A percentile compares a stretch with the other conserved stretches of the same genome.
Evolutionary conservation across 2,888 invertebrate genomes (phyloP).

Genomic region (Unio delphinus): DNA sequence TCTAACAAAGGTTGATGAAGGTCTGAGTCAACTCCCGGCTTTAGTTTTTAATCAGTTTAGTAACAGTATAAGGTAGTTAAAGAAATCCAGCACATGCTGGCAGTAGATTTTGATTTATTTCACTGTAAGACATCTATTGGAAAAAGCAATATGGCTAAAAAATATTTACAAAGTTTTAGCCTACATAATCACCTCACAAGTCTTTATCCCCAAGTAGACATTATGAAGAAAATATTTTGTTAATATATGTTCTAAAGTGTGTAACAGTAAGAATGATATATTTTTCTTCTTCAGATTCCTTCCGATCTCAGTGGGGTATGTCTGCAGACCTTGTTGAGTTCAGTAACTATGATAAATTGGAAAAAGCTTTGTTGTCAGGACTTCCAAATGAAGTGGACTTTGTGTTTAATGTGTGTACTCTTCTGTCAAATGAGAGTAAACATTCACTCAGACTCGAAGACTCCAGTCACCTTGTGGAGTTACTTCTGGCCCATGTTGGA

Average conservation of each 20-base stretch:
- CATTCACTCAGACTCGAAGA: conserved; percentile 88
- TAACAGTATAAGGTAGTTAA: too few species aligned
- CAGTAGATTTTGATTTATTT: too few species aligned
- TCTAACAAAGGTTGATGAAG: too few species aligned
- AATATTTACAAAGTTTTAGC: too few species aligned
- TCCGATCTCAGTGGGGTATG: conserved; percentile 78
- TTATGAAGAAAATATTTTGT: not conserved
- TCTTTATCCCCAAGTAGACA: too few species aligned
- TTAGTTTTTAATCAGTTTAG: too few species aligned
- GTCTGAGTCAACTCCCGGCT: too few species aligned
- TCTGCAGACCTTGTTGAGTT: conserved; percentile 76
- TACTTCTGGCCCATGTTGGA: conserved; percentile 93
- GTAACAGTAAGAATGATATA: not conserved
- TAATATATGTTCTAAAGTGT: not conserved
- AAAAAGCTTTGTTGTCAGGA: conserved; percentile 93
- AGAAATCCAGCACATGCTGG: too few species aligned
- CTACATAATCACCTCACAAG: too few species aligned
- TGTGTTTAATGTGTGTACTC: conserved; percentile 95
- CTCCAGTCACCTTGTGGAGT: conserved; percentile 88
- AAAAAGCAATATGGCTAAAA: too few species aligned
- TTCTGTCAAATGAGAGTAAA: conserved; percentile 94
- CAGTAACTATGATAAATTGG: conserved; percentile 85
- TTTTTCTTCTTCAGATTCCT: conserved; percentile 50
- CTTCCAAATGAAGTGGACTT: conserved; percentile 99
- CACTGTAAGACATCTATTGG: too few species aligned